Conservation (phyloP, 2,113 vertebrate genomes). For the Ia io region DNA sequence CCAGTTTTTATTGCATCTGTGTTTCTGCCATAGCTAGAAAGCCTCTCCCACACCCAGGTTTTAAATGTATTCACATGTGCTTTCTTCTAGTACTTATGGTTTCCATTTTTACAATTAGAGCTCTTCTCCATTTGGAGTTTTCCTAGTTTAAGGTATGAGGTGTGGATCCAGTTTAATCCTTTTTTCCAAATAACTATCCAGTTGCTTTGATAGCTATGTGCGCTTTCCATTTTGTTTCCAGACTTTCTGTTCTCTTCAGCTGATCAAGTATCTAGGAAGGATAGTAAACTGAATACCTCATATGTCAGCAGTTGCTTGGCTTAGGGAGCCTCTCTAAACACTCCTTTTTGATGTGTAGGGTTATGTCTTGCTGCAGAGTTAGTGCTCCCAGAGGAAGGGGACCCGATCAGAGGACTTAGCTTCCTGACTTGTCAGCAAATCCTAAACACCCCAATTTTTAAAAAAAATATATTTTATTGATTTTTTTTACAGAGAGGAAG, state of each 20-base stretch:
- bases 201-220: neutral
- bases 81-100: neutral
- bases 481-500: too few relatives aligned
- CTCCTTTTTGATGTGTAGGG: neutral
- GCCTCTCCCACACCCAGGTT: neutral
- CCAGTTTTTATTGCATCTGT: neutral
- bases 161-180: neutral
- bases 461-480: too few relatives aligned
- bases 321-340: neutral
- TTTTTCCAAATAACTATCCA: neutral
- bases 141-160: neutral
- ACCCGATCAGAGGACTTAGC: neutral
- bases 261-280: neutral
- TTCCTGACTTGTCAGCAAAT: neutral
- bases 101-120: conserved; percentile 16
- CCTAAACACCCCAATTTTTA: too few relatives aligned
- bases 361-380: neutral
- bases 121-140: neutral
- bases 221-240: neutral
- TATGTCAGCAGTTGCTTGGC: neutral
- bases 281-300: neutral
- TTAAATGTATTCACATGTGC: neutral
- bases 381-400: neutral
- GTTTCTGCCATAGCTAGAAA: neutral
- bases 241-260: neutral